Base-by-base conservation (phyloP, 1,140 invertebrate genomes). In the Zaprionus nigranus region DNA sequence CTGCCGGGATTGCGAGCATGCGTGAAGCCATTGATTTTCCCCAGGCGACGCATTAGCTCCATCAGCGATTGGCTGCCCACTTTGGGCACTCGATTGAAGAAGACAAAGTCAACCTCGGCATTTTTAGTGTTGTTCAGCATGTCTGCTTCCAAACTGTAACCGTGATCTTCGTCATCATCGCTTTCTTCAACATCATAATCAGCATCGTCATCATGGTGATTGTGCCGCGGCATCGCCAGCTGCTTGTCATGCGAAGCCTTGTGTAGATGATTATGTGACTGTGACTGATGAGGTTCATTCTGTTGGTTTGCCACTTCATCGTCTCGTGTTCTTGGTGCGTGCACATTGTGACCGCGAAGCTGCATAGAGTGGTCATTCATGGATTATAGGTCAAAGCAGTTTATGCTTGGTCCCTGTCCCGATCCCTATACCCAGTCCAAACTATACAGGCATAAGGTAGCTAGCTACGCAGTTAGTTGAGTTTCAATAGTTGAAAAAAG, bases 71-170 rank as follows among this genome's bases (percentile, higher is more conserved):
- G 97, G 56, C 96, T 97, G 28, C 96, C 97, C 22, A 97, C 96
- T 93, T 98, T 98, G 2, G 97, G 97, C 6, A 98, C 97, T 6
- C 97, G 94, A 93, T 98, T 98, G 93, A 98, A 98, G 93, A 98
- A 97, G 3, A 98, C 91, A 13, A 97, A 94, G 57, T 97, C 94
- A 9, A 95, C 94, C 62, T 94, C 95, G 5, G 97, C 95, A 49
- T 95, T 94, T 26, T 94, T 94, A 1, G 97, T 97, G 82, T 97
- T 97, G 93, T 98, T 98, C 24, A 98, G 92, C 2, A 80, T 17
- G 57, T 87, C 79, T 6, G 85, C 82, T 1, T 79, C 74, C 13
- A 79, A 56, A 36, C 74, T 75, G 17, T 77, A 79, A 24, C 57
- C 66, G 40, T 46, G 62, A n/a, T 66, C 58, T 11, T 70, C 38